Conservation (phyloP, 2,888 invertebrate species). For the Eupithecia abbreviata region DNA sequence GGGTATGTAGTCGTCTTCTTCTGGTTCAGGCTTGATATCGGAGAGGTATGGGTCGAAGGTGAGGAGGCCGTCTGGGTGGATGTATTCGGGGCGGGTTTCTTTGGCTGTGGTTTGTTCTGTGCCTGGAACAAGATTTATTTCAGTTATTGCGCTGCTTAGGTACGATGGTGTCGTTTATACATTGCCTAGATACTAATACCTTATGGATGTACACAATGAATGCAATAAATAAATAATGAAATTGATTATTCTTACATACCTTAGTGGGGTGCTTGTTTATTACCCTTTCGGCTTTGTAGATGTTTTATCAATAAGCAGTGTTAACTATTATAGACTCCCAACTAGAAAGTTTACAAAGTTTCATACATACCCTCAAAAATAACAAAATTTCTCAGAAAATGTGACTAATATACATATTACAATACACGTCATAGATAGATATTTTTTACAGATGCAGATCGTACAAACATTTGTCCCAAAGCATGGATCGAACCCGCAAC, state of each 20-base stretch:
- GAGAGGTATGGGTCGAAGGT: conserved; percentile 77
- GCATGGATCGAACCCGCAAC: no score
- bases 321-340: neutral
- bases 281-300: neutral
- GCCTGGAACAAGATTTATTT: conserved; percentile 58
- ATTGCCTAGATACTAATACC: neutral
- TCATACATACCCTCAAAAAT: neutral
- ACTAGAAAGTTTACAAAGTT: neutral
- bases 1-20: conserved; percentile 80
- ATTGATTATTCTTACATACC: neutral
- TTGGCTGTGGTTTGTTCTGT: conserved; percentile 72
- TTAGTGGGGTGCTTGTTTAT: neutral
- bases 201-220: neutral
- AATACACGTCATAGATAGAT: no score
- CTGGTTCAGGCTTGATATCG: conserved; percentile 71
- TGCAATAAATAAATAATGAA: neutral
- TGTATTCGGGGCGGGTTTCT: conserved; percentile 76
- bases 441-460: no score
- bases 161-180: neutral
- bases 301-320: neutral
- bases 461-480: no score
- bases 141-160: neutral
- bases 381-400: no score
- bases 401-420: no score
- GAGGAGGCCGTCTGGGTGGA: conserved; percentile 74